Conservation (phyloP, 2,888 invertebrate genomes). For the Drosophila pseudotakahashii region DNA sequence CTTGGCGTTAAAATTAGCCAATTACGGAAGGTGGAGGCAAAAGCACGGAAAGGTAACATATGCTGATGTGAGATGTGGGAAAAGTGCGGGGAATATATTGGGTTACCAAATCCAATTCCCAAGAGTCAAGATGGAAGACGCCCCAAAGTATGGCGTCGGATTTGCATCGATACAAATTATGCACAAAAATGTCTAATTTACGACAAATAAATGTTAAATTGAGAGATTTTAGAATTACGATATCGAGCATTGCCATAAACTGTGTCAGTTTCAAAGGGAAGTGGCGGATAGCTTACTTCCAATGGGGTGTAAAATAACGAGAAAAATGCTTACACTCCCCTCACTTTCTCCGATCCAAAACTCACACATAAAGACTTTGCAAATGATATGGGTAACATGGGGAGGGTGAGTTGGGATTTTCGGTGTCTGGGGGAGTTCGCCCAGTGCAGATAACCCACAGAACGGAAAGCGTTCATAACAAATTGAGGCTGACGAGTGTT, state of each 20-base stretch:
- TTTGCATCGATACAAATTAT: conserved; percentile 44
- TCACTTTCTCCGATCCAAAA: conserved; percentile 40
- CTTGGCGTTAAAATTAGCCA: conserved; percentile 64
- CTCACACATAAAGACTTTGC: conserved; percentile 62
- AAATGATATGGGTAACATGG: conserved; percentile 69
- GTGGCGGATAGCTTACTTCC: conserved; percentile 37
- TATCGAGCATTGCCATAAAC: conserved; percentile 65
- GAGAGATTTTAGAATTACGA: conserved; percentile 74
- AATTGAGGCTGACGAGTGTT: conserved; percentile 77
- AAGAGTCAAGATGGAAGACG: conserved; percentile 23
- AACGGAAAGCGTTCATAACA: conserved; percentile 67
- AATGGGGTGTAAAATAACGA: conserved; percentile 78
- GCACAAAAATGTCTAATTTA: conserved; percentile 72
- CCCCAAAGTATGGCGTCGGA: conserved; percentile 52
- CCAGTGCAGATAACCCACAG: conserved; percentile 53
- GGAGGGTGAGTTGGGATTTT: conserved; percentile 21
- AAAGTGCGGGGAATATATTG: conserved; percentile 2
- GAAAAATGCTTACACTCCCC: conserved; percentile 54
- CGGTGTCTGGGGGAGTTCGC: conserved; percentile 18
- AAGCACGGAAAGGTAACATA: conserved; percentile 36
- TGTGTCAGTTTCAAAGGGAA: conserved; percentile 52
- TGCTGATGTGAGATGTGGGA: conserved; percentile 23
- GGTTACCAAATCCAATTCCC: conserved; percentile 16
- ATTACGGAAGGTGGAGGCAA: conserved; percentile 43
- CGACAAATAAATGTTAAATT: conserved; percentile 80